Evolutionary conservation across 2,888 invertebrate genomes (phyloP), one percentile per base, ranked within the genome.

Genomic region (Drosophila helvetica): DNA sequence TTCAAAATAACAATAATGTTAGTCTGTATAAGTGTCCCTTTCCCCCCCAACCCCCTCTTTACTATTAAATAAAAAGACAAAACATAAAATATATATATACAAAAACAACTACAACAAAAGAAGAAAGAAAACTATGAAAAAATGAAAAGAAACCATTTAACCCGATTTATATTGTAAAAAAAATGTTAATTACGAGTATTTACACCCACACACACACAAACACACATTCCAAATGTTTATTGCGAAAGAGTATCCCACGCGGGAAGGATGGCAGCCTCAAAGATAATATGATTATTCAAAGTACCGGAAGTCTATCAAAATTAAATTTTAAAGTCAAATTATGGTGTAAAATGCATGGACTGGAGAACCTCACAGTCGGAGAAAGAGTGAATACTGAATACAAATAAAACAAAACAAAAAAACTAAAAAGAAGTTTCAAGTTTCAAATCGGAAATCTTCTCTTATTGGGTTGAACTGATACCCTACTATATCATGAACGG

Each of bases 161-260:
- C 68, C 48, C 48, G 38, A 57, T 65, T 52, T 57, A 57, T 73
- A 67, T 74, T 71, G 71, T 71, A 71, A 74, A 74, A 71, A 73
- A 73, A 25, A 27, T 71, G 74, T 77, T 77, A 66, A 75, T 78
- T 87, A 15, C 12, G 12, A 33, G 33, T 33, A 33, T 33, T 33
- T 33, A 33, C 33, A 33, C 33, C 33, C 3, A 30, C 30, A 30
- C 30, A 88, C 77, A 77, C 68, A 84, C 53, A 63, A 38, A 48
- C 50, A 85, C 77, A 76, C 86, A 86, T 86, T 86, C 86, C 86
- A 89, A 86, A 87, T 87, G 88, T 82, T 82, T 79, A 86, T 52
- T 56, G 74, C 64, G 46, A 77, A 64, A 57, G 74, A 71, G 61
- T 19, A 54, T 55, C 65, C 54, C 55, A 48, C 15, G 38, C 18